Conservation (phyloP, 2,888 invertebrate genomes). For the Didymodactylos carnosus region DNA sequence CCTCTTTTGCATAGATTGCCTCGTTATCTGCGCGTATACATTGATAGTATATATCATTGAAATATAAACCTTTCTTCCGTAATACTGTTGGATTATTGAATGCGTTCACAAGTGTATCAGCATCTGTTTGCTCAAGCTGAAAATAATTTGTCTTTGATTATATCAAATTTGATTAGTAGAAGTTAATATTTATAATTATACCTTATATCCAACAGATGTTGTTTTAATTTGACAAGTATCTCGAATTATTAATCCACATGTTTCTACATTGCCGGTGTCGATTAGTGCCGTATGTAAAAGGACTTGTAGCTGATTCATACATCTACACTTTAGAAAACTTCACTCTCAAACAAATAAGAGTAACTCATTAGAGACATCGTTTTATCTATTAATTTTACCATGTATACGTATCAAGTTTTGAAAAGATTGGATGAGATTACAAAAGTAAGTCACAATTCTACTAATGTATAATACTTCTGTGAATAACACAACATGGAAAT, state of each 20-base stretch:
- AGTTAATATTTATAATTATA: slow-evolving; percentile 16
- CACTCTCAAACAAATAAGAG: too few relatives aligned
- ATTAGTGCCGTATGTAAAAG: slow-evolving; percentile 32
- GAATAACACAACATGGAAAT: too few relatives aligned
- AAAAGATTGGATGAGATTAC: too few relatives aligned
- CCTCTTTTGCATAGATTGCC: slow-evolving; percentile 13
- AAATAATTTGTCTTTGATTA: slow-evolving; percentile 1
- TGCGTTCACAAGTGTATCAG: slow-evolving; percentile 27
- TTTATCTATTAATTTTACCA: too few relatives aligned
- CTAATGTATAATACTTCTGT: too few relatives aligned
- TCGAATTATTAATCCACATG: slow-evolving; percentile 28
- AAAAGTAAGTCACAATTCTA: too few relatives aligned
- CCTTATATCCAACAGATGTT: slow-evolving; percentile 31
- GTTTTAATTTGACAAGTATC: slow-evolving; percentile 26
- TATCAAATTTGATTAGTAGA: not conserved
- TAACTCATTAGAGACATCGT: too few relatives aligned
- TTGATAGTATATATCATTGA: slow-evolving; percentile 4
- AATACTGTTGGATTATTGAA: slow-evolving; percentile 5
- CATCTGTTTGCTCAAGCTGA: slow-evolving; percentile 28
- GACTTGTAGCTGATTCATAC: slow-evolving; percentile 33
- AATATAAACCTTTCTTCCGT: slow-evolving; percentile 11
- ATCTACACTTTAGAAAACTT: too few relatives aligned
- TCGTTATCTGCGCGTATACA: slow-evolving; percentile 13
- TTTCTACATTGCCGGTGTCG: slow-evolving; percentile 30
- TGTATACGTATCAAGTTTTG: too few relatives aligned